Percentiles rank a stretch among this genome's conserved stretches.
These are phyloP conservation scores for Dendrolimus punctatus DNA, from an alignment of 1,140 invertebrate genomes.

Conservation along the genomic window DNA sequence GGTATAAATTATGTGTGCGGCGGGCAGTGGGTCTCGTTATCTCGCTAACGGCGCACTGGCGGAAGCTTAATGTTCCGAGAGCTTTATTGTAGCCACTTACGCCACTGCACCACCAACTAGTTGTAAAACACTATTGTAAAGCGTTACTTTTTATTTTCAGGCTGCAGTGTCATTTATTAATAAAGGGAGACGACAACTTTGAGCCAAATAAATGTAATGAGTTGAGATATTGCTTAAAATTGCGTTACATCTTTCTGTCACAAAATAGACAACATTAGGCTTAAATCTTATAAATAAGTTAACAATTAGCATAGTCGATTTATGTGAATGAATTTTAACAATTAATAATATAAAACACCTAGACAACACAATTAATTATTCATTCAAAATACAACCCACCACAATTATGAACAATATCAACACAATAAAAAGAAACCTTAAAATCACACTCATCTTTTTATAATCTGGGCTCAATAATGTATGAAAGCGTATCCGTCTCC, in stretches of 20 bases:
- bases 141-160: not conserved
- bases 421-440: no score
- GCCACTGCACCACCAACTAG: constrained; percentile 30
- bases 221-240: not conserved
- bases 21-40: constrained; percentile 66
- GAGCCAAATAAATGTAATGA: no score
- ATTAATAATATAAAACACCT: no score
- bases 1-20: constrained; percentile 67
- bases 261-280: not conserved
- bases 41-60: constrained; percentile 63
- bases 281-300: not conserved
- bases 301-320: no score
- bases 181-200: no score
- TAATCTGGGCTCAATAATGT: not conserved
- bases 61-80: constrained; percentile 67
- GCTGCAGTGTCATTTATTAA: no score
- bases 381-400: no score
- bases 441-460: no score
- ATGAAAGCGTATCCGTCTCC: not conserved
- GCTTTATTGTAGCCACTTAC: constrained; percentile 70
- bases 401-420: no score
- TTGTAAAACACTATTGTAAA: not conserved
- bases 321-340: no score
- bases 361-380: no score
- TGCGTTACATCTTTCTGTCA: not conserved